These are phyloP conservation scores for Papilio dardanus DNA, from an alignment of 1,140 invertebrate genomes.

Conservation along the genomic window DNA sequence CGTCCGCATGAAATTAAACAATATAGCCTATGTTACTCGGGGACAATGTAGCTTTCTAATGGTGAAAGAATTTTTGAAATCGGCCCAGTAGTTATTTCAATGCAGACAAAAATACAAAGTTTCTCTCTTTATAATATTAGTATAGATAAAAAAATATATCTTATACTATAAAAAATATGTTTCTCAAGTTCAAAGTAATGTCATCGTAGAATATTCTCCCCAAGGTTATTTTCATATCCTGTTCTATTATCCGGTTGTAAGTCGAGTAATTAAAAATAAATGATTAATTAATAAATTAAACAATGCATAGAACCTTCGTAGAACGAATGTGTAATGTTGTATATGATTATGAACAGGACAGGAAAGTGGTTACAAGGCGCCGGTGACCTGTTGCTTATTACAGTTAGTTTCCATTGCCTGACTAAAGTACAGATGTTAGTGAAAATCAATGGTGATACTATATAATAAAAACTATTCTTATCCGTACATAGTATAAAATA, in stretches of 20 bases:
- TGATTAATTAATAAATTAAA: conserved; percentile 4
- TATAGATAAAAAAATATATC: too few relatives aligned
- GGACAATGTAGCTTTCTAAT: too few relatives aligned
- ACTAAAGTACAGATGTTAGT: neutral
- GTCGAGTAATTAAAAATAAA: conserved; percentile 5
- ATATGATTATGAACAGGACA: conserved; percentile 11
- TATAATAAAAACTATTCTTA: too few relatives aligned
- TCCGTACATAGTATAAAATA: too few relatives aligned
- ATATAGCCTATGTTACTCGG: too few relatives aligned
- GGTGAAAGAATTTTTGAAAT: too few relatives aligned
- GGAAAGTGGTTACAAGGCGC: neutral
- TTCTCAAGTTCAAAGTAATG: neutral
- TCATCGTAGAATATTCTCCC: neutral
- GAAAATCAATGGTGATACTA: too few relatives aligned
- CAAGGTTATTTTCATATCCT: conserved; percentile 5
- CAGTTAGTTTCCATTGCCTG: neutral
- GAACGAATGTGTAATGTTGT: neutral
- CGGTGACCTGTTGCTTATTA: neutral
- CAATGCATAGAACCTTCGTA: neutral
- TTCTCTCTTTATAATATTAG: too few relatives aligned
- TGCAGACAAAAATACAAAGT: too few relatives aligned
- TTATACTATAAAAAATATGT: too few relatives aligned
- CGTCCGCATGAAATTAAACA: too few relatives aligned
- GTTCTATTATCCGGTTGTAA: neutral
- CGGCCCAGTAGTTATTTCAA: too few relatives aligned